phyloP scores from a whole-genome alignment of 2,113 vertebrate species.

The Heterotilapia buettikoferi region DNA sequence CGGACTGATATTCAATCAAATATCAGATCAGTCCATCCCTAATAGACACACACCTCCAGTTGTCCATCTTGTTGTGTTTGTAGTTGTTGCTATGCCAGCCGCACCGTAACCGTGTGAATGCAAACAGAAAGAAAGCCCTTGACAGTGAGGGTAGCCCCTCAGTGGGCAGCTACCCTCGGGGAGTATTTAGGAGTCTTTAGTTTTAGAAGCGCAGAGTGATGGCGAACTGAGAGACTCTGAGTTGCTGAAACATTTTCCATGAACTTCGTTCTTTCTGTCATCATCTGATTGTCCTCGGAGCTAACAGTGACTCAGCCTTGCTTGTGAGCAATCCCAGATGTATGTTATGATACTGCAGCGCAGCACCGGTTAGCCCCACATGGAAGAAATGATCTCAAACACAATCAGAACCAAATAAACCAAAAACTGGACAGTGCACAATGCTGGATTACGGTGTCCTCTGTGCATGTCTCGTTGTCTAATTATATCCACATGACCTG shows the following conservation, averaged over 20 bases:
- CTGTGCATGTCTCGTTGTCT: background rate
- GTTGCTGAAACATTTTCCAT: background rate
- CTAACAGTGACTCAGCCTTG: background rate
- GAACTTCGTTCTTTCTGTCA: background rate
- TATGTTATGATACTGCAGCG: background rate
- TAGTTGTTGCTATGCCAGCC: background rate
- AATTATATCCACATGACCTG: background rate
- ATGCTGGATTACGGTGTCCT: background rate
- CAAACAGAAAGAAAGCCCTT: background rate
- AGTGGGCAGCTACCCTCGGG: background rate
- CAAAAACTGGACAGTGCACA: background rate
- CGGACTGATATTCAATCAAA: background rate
- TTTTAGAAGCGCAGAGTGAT: background rate
- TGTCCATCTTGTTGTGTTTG: background rate
- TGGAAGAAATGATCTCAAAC: background rate
- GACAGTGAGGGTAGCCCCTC: background rate
- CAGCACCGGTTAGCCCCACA: background rate
- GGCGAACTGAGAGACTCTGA: background rate
- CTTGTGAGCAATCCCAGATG: background rate
- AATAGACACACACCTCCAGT: background rate
- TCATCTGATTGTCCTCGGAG: background rate
- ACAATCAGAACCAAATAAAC: background rate
- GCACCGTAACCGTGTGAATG: background rate
- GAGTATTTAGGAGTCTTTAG: background rate
- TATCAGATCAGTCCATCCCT: background rate